Base-by-base conservation (phyloP, 2,113 vertebrate species). In the Corythoichthys intestinalis region DNA sequence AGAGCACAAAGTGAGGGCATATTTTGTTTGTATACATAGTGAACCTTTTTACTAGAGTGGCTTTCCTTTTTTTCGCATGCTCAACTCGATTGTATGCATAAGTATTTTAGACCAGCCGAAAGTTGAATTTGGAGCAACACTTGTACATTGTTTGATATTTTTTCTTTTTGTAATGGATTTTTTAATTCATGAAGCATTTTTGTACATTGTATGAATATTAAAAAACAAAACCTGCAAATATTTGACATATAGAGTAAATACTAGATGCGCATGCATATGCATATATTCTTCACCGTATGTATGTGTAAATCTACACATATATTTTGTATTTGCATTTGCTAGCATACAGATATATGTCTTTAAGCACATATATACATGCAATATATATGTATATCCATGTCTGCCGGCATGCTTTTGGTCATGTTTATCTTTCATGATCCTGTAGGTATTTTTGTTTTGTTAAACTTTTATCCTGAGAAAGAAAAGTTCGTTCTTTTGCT, bases 121-220 rank as follows among this genome's bases (percentile, higher is more conserved):
- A 96, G 94, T 94, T 96, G 92, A 95, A 96, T 96, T 97, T 97
- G 95, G 93, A 98, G 92, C 93, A 89, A 90, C 94, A 94, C 94
- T 96, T 98, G 94, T 98, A 98, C 94, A 98, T 98, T 95, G 95
- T 99, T 99, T 97, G 94, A 98, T 98, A 98, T 95, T 94, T 96
- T 56, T 37, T 58, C 94, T 92, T 91, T 98, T 98, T 98, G 94
- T 97, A 98, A 96, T 95, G 93, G 92, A 96, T 99, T 99, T 89
- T 99, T 98, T 98, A 98, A 98, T 97, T 99, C 96, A 98, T 97
- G 94, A 97, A 95, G 94, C 96, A 96, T 98, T 99, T 98, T 98
- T 99, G 96, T 99, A 98, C 94, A 99, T 98, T 98, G 94, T 93
- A 93, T 92, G 90, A 92, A 93, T 93, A 93, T 92, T 86, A 86